Evolutionary conservation across 2,113 vertebrate genomes (phyloP), one percentile per base, ranked within the genome.

Genomic region (Nycticryphes semicollaris): DNA sequence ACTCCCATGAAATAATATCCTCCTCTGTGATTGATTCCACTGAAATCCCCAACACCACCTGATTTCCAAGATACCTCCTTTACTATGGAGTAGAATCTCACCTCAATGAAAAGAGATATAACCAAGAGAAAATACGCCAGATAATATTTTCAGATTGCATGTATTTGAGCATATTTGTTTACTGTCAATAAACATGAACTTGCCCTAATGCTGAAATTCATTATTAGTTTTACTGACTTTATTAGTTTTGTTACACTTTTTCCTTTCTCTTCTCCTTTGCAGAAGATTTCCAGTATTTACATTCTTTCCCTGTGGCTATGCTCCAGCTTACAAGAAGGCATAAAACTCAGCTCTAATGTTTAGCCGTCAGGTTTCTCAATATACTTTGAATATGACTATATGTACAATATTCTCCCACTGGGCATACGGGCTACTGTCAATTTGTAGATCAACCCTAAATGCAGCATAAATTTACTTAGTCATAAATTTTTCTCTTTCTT

Each of bases 1-100:
- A n/a, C 6, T 37, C 41, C 35, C 11, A 9, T 11, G 43, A 54
- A 84, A 50, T 37, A 72, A 62, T 43, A 69, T 5, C 31, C 7
- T 57, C 6, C 27, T 83, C 41, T 25, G 24, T 22, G 57, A 84
- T 33, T 0, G 0, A 56, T 54, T 10, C 8, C n/a, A 79, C 11
- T 5, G 5, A 91, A 90, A 74, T 69, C 10, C 11, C 15, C 27
- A 9, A 79, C 64, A 43, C 0, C 6, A 54, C 50, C 6, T 6
- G 2, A 53, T 60, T 82, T 68, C 28, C 66, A 17, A 20, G 21
- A 9, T 4, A 28, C 7, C 12, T 60, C n/a, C n/a, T 89, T 72
- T 48, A 33, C 18, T 64, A 10, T 39, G 14, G 43, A 81, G 28
- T 30, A 72, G 37, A 64, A 48, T 75, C 35, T 93, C 35, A 57